Evolutionary conservation across 2,888 invertebrate genomes (phyloP).

Genomic region (Drosophila rubida): DNA sequence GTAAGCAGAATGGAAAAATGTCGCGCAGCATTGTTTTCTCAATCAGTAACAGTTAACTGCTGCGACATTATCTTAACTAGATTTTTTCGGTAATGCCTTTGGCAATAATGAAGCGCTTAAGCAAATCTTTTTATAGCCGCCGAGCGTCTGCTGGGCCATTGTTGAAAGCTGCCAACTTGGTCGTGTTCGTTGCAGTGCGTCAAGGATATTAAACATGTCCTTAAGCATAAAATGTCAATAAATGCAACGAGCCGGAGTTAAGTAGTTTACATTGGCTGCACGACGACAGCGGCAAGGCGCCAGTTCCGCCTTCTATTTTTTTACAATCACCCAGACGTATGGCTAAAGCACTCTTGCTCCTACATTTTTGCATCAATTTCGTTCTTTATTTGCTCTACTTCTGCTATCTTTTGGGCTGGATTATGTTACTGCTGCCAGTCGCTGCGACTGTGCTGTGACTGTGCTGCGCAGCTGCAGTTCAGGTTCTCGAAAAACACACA

Average conservation of each 20-base stretch:
- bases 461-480: slow-evolving; percentile 39
- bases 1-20: slow-evolving; percentile 4
- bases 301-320: slow-evolving; percentile 19
- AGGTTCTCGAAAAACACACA: slow-evolving; percentile 15
- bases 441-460: slow-evolving; percentile 6
- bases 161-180: slow-evolving; percentile 1
- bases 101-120: not conserved
- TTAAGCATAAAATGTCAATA: slow-evolving; percentile 77
- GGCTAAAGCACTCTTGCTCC: slow-evolving; percentile 6
- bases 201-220: slow-evolving; percentile 74
- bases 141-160: not conserved
- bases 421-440: slow-evolving; percentile 44
- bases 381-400: slow-evolving; percentile 11
- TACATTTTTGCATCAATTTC: slow-evolving; percentile 30
- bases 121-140: not conserved
- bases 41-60: slow-evolving; percentile 4
- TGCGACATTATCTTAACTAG: slow-evolving; percentile 6
- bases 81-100: not conserved
- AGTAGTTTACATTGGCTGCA: slow-evolving; percentile 63
- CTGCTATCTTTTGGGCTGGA: slow-evolving; percentile 25
- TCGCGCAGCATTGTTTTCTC: slow-evolving; percentile 2
- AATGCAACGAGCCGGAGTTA: slow-evolving; percentile 69
- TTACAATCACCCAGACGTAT: slow-evolving; percentile 12
- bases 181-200: slow-evolving; percentile 17
- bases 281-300: slow-evolving; percentile 44